Conservation (phyloP, 1,140 invertebrate species). For the Centruroides vittatus region DNA sequence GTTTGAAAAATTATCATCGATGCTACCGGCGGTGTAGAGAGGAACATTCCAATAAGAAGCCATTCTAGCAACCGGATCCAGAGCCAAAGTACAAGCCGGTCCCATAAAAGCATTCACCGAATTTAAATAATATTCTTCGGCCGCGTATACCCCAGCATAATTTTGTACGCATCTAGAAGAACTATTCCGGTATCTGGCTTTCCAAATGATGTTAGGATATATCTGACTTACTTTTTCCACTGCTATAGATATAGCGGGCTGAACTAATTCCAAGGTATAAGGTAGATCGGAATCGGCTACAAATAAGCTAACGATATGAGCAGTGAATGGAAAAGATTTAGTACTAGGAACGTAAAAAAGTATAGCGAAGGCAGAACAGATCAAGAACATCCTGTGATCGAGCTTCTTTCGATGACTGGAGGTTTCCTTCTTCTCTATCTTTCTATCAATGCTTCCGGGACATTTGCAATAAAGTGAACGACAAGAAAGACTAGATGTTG, state of each 20-base stretch:
- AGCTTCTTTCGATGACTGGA: too few species aligned
- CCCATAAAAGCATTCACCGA: conserved; percentile 14
- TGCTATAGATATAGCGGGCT: conserved; percentile 16
- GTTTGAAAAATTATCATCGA: conserved; percentile 53
- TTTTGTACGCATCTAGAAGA: conserved; percentile 9
- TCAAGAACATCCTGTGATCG: too few species aligned
- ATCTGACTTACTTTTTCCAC: conserved; percentile 3
- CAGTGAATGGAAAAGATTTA: neutral
- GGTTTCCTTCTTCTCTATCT: too few species aligned
- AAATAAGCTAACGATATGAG: conserved; percentile 12
- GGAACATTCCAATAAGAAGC: conserved; percentile 45
- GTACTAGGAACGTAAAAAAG: too few species aligned
- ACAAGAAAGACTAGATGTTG: too few species aligned
- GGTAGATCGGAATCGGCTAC: conserved; percentile 10
- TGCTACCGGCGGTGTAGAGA: conserved; percentile 56
- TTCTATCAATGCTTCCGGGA: too few species aligned
- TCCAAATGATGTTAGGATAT: conserved; percentile 10
- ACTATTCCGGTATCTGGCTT: conserved; percentile 2
- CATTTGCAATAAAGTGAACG: too few species aligned
- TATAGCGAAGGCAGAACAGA: too few species aligned
- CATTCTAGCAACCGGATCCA: conserved; percentile 65
- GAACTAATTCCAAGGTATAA: conserved; percentile 9
- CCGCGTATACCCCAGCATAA: conserved; percentile 11
- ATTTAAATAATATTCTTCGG: conserved; percentile 18
- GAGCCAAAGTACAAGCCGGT: conserved; percentile 51